A percentile compares a stretch with the other conserved stretches of the same genome.
These are phyloP conservation scores for Monodelphis domestica DNA, from an alignment of 2,797 vertebrate species.

Conservation along the genomic window DNA sequence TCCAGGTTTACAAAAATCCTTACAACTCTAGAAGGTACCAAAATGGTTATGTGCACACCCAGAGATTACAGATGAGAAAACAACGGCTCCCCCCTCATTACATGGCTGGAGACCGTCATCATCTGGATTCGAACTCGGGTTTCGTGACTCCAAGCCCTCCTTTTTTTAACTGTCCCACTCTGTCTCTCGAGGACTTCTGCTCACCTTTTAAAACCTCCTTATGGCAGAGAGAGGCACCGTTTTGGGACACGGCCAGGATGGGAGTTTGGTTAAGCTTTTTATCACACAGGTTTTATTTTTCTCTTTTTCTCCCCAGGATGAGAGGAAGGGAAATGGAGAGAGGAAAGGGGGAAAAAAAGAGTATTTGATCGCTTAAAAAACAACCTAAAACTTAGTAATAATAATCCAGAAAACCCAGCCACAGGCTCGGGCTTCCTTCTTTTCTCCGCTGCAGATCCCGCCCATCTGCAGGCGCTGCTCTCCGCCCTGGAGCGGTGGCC, in stretches of 20 bases:
- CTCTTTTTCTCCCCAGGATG: not conserved
- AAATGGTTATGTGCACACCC: not conserved
- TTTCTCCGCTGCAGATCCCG: conserved; percentile 48
- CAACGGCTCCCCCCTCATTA: not conserved
- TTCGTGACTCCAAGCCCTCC: not conserved
- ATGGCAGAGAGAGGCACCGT: not conserved
- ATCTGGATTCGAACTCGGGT: not conserved
- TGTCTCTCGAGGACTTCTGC: not conserved
- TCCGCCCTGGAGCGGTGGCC: conserved; percentile 20
- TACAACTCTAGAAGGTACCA: not conserved
- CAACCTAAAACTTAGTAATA: no score
- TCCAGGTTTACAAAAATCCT: not conserved
- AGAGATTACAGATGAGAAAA: not conserved
- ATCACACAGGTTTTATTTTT: not conserved
- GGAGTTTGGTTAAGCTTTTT: not conserved
- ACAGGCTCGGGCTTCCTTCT: not conserved
- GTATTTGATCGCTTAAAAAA: not conserved
- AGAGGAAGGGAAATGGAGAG: not conserved
- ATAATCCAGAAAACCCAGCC: no score
- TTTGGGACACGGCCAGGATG: not conserved
- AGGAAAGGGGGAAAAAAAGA: not conserved
- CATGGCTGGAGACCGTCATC: not conserved
- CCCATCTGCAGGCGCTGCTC: conserved; percentile 9
- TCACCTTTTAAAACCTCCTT: not conserved
- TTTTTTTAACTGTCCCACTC: not conserved